phyloP scores from a whole-genome alignment of 2,113 vertebrate species.

The Conger conger region DNA sequence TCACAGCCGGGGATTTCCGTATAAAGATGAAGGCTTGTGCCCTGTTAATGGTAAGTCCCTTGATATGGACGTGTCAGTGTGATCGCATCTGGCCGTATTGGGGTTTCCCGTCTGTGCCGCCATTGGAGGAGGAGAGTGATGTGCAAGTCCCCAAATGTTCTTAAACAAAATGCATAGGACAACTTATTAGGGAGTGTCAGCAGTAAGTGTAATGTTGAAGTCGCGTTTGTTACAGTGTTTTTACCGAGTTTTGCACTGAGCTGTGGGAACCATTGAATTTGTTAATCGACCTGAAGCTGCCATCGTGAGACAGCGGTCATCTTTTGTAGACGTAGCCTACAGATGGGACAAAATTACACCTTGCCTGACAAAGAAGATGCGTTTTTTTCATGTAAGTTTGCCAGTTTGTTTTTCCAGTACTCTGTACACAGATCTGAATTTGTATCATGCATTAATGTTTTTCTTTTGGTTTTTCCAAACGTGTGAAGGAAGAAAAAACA shows the following conservation, averaged over 20 bases:
- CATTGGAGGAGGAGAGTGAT: constrained; percentile 10
- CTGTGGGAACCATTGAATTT: neutral
- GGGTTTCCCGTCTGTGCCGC: constrained; percentile 45
- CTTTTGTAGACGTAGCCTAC: neutral
- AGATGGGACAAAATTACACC: neutral
- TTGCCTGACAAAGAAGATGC: constrained; percentile 11
- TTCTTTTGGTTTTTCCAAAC: neutral
- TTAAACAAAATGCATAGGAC: neutral
- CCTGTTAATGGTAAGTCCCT: constrained; percentile 42
- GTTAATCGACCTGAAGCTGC: neutral
- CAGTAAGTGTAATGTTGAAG: neutral
- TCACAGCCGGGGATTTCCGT: constrained; percentile 37
- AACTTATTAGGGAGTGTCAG: neutral
- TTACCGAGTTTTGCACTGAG: neutral
- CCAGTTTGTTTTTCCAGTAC: neutral
- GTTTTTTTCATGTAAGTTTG: constrained; percentile 14
- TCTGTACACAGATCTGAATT: neutral
- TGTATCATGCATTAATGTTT: neutral
- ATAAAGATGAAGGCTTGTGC: neutral
- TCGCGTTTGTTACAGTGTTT: neutral
- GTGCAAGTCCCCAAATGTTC: neutral
- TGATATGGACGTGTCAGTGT: constrained; percentile 25
- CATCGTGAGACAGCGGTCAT: neutral
- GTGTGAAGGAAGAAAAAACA: neutral
- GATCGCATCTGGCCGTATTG: constrained; percentile 37